These are phyloP conservation scores for Trogon surrucura DNA, from an alignment of 2,113 vertebrate species.

Conservation along the genomic window DNA sequence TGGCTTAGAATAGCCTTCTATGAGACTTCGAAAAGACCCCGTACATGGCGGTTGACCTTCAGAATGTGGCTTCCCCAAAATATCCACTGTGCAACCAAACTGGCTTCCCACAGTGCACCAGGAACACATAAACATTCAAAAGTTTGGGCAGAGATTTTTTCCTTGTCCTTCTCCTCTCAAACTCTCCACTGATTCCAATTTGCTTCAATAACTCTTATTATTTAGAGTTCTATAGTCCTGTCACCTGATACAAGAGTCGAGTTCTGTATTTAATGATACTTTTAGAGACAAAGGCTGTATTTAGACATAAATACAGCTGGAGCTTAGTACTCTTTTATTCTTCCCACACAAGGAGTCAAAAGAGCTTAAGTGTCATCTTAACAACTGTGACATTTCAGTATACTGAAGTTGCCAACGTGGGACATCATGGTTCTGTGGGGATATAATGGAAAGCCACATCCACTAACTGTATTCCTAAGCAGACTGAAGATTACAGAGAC, in stretches of 20 bases:
- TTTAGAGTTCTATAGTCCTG: neutral
- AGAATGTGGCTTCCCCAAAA: neutral
- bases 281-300: neutral
- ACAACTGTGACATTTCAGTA: no score
- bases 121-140: neutral
- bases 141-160: neutral
- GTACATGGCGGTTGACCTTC: neutral
- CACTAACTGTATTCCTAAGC: neutral
- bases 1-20: neutral
- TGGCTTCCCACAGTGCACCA: neutral
- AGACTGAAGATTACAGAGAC: neutral
- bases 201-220: neutral
- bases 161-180: neutral
- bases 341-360: neutral
- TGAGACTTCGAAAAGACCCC: neutral
- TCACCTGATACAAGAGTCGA: neutral
- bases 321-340: neutral
- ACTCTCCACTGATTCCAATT: neutral
- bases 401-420: neutral
- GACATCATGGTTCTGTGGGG: neutral
- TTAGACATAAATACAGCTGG: neutral
- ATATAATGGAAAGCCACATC: neutral
- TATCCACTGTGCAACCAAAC: neutral
- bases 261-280: neutral
- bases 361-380: neutral